Conservation (phyloP, 1,140 invertebrate species). For the Pseudomyrmex sp. region DNA sequence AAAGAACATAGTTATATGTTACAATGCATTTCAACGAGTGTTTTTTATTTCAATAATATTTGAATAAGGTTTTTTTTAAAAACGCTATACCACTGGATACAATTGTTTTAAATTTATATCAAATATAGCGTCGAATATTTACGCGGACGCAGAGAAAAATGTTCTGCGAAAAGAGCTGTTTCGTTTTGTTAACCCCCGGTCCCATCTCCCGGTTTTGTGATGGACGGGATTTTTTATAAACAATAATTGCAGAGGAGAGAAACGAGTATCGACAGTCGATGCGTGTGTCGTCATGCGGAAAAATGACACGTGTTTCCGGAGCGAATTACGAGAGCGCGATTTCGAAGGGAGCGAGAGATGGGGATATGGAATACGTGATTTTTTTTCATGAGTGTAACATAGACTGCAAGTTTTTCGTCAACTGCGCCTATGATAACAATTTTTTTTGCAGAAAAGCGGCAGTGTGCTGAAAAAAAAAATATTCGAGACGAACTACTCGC, state of each 20-base stretch:
- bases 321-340: slow-evolving; percentile 48
- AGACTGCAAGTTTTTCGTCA: slow-evolving; percentile 47
- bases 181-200: slow-evolving; percentile 31
- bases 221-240: slow-evolving; percentile 49
- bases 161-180: slow-evolving; percentile 25
- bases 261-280: slow-evolving; percentile 43
- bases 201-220: background rate
- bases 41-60: no score
- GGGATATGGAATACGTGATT: background rate
- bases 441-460: slow-evolving; percentile 49
- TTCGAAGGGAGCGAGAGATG: background rate
- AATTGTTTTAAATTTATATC: no score
- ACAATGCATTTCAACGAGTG: no score
- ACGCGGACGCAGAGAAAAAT: slow-evolving; percentile 16
- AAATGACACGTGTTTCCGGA: slow-evolving; percentile 45
- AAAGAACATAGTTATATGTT: no score
- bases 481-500: slow-evolving; percentile 18
- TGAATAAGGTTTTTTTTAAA: no score
- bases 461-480: slow-evolving; percentile 43
- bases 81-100: no score
- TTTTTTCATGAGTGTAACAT: slow-evolving; percentile 44
- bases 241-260: slow-evolving; percentile 44
- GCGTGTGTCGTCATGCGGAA: slow-evolving; percentile 41
- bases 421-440: slow-evolving; percentile 46
- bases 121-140: background rate